phyloP scores from a whole-genome alignment of 2,113 vertebrate genomes.

The Dasyprocta punctata region DNA sequence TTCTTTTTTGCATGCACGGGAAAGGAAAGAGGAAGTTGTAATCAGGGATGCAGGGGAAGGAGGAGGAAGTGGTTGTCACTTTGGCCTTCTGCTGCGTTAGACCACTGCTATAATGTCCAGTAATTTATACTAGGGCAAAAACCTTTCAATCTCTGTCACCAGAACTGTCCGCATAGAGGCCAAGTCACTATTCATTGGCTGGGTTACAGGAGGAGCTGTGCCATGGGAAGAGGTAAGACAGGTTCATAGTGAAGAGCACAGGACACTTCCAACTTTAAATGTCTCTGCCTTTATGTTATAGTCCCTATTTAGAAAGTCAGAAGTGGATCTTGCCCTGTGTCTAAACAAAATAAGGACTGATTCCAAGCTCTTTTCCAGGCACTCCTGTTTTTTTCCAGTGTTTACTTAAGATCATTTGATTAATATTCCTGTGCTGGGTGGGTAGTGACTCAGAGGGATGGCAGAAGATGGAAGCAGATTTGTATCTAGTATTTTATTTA shows the following conservation, averaged over 20 bases:
- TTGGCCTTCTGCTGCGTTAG: too few species aligned
- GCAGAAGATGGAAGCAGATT: background rate
- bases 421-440: background rate
- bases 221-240: background rate
- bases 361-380: background rate
- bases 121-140: too few species aligned
- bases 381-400: background rate
- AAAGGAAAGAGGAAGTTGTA: too few species aligned
- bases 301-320: conserved; percentile 19
- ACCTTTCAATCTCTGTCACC: background rate
- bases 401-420: conserved; percentile 36
- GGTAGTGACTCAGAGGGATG: background rate
- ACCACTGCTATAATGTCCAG: too few species aligned
- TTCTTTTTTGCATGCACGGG: too few species aligned
- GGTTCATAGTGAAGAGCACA: background rate
- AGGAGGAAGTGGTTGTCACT: too few species aligned
- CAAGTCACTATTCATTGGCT: background rate
- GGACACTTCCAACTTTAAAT: background rate
- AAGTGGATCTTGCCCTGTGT: background rate
- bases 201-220: background rate
- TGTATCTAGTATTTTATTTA: background rate
- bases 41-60: too few species aligned
- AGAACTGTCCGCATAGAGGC: background rate
- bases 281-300: background rate
- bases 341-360: background rate